Evolutionary conservation across 2,113 vertebrate genomes (phyloP).

Genomic region (Thymallus thymallus): DNA sequence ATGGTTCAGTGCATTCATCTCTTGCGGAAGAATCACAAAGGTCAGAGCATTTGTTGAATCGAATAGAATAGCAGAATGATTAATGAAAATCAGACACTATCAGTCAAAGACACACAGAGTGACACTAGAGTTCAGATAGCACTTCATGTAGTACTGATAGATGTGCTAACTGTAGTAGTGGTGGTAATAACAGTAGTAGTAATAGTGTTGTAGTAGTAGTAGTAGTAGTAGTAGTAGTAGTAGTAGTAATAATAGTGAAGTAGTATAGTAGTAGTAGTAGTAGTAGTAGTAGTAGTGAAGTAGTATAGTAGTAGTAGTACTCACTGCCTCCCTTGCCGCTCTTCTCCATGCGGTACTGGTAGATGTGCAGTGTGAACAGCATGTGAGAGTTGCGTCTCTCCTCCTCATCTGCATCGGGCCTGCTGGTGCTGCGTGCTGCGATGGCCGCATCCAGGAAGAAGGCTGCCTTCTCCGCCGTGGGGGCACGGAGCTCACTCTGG

Average conservation of each 20-base stretch:
- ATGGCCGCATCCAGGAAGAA: conserved; percentile 91
- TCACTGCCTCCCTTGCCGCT: conserved; percentile 88
- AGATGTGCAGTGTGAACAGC: conserved; percentile 95
- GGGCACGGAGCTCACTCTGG: conserved; percentile 92
- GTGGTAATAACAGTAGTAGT: no score
- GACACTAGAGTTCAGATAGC: no score
- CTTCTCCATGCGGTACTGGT: conserved; percentile 95
- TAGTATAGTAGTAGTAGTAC: conserved; percentile 56
- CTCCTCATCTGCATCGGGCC: conserved; percentile 76
- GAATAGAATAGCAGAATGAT: background rate
- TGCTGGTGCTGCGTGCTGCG: conserved; percentile 84
- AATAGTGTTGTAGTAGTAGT: no score
- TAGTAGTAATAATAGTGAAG: no score
- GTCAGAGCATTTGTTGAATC: background rate
- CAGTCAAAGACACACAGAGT: no score
- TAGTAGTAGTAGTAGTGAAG: conserved; percentile 19
- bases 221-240: no score
- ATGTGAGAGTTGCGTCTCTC: conserved; percentile 86
- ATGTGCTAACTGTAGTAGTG: no score
- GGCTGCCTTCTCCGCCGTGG: conserved; percentile 90
- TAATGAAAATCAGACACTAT: no score
- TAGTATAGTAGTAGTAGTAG: conserved; percentile 29
- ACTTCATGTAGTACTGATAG: no score
- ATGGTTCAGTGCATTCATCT: background rate
- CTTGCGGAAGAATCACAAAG: background rate